These are phyloP conservation scores for Panthera tigris DNA, from an alignment of 2,113 vertebrate species.

Conservation along the genomic window DNA sequence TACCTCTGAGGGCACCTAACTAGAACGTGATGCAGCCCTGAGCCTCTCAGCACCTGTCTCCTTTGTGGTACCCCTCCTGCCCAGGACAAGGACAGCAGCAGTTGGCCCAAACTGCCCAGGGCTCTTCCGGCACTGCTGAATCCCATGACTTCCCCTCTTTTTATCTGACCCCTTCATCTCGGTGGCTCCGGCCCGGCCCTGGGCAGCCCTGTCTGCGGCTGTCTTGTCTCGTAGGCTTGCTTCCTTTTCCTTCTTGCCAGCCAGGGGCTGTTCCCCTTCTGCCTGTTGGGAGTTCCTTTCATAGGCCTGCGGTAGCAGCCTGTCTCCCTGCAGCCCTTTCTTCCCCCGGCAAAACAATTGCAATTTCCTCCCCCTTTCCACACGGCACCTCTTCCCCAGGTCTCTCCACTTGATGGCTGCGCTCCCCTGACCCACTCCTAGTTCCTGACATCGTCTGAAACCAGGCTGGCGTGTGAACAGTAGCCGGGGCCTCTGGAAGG, in stretches of 20 bases:
- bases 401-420: background rate
- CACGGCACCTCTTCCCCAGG: background rate
- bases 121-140: background rate
- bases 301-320: background rate
- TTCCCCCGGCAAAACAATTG: background rate
- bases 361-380: background rate
- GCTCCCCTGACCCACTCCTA: background rate
- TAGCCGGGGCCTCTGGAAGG: background rate
- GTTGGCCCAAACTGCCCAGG: accelerated
- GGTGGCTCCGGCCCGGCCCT: background rate
- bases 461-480: no score
- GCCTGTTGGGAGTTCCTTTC: accelerated
- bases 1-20: background rate
- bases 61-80: background rate
- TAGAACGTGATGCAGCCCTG: accelerated
- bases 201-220: background rate
- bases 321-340: background rate
- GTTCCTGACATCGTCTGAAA: background rate
- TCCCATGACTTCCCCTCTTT: background rate
- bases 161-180: background rate
- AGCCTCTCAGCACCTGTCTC: background rate
- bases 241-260: background rate
- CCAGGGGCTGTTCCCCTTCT: no score
- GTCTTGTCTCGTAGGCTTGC: background rate
- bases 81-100: background rate